These are phyloP conservation scores for Drymonia ruficornis DNA, from an alignment of 2,888 invertebrate species.

Conservation along the genomic window DNA sequence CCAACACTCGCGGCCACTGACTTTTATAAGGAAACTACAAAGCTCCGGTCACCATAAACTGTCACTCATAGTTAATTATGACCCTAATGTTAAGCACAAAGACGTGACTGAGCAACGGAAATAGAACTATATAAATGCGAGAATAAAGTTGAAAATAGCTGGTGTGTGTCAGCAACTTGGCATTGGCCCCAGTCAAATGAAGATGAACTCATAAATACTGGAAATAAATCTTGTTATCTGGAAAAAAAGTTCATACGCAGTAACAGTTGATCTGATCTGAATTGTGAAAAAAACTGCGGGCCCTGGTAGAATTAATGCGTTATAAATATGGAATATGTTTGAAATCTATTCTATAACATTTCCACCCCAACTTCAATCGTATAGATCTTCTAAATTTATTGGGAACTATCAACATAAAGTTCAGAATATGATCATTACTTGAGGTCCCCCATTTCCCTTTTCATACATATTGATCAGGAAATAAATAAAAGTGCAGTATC, in stretches of 20 bases:
- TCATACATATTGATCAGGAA: constrained; percentile 1
- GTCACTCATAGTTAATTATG: constrained; percentile 56
- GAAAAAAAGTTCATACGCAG: constrained; percentile 22
- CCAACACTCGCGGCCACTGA: constrained; percentile 4
- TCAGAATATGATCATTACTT: neutral
- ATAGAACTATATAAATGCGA: constrained; percentile 17
- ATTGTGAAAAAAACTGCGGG: constrained; percentile 1
- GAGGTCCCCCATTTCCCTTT: neutral
- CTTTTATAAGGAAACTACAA: constrained; percentile 51
- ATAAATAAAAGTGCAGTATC: neutral
- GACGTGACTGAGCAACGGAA: constrained; percentile 15
- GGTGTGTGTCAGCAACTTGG: constrained; percentile 12
- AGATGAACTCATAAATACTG: constrained; percentile 32
- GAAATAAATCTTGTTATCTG: constrained; percentile 30
- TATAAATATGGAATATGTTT: constrained; percentile 2
- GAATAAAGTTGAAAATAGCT: constrained; percentile 22
- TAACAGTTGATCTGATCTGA: constrained; percentile 24
- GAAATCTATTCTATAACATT: neutral
- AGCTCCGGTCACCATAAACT: constrained; percentile 48
- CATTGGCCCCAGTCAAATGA: constrained; percentile 24
- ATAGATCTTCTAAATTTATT: neutral
- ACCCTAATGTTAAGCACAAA: constrained; percentile 36
- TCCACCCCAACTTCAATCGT: neutral
- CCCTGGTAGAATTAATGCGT: neutral
- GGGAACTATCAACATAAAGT: neutral